Conservation (phyloP, 2,888 invertebrate genomes). For the Agriotes lineatus region DNA sequence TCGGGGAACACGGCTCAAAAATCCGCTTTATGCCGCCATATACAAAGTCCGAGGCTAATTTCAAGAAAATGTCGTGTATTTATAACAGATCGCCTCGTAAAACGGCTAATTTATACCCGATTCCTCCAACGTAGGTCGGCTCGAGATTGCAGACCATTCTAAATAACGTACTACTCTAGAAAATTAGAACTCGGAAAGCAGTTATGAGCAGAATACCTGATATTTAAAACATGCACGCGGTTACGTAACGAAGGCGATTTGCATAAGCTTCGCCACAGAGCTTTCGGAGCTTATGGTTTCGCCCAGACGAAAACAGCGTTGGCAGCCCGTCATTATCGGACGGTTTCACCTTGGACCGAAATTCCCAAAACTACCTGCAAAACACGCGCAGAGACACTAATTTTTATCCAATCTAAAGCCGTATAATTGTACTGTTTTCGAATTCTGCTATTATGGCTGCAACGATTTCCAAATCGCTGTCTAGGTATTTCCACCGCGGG, state of each 20-base stretch:
- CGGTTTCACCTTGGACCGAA: slow-evolving; percentile 47
- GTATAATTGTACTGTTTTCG: slow-evolving; percentile 48
- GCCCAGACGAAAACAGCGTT: slow-evolving; percentile 22
- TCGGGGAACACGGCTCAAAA: background rate
- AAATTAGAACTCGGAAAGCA: slow-evolving; percentile 35
- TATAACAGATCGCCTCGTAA: slow-evolving; percentile 31
- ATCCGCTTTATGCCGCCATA: background rate
- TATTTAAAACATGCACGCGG: slow-evolving; percentile 6
- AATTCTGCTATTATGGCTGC: slow-evolving; percentile 46
- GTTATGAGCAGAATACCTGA: slow-evolving; percentile 20
- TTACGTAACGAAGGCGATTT: slow-evolving; percentile 18
- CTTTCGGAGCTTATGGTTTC: slow-evolving; percentile 28
- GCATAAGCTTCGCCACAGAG: slow-evolving; percentile 19
- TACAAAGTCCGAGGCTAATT: slow-evolving; percentile 23
- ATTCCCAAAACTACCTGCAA: slow-evolving; percentile 46
- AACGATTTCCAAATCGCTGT: slow-evolving; percentile 46
- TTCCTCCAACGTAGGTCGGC: slow-evolving; percentile 24
- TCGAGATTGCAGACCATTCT: slow-evolving; percentile 29
- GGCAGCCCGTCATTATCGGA: slow-evolving; percentile 49
- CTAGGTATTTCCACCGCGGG: slow-evolving; percentile 49
- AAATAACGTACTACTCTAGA: slow-evolving; percentile 31
- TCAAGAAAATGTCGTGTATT: slow-evolving; percentile 22
- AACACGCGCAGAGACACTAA: slow-evolving; percentile 49
- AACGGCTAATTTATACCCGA: slow-evolving; percentile 33
- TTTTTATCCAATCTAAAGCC: slow-evolving; percentile 47